phyloP scores from a whole-genome alignment of 1,140 invertebrate genomes.

The Apis florea region DNA sequence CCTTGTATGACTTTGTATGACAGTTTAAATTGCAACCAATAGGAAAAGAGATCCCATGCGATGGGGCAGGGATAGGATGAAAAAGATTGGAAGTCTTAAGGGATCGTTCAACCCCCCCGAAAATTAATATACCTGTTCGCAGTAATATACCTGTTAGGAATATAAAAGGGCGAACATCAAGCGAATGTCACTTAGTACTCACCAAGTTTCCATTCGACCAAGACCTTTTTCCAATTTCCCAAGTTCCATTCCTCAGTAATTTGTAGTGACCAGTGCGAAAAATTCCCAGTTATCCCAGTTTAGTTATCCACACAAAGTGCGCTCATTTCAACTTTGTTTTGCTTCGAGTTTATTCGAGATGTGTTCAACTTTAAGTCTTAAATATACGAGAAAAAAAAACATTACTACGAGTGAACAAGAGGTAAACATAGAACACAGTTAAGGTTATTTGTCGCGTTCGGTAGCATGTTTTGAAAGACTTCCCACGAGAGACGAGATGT shows the following conservation, averaged over 20 bases:
- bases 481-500: background rate
- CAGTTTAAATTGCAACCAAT: too few species aligned
- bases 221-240: background rate
- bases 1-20: too few species aligned
- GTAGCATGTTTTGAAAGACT: background rate
- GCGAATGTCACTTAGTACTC: background rate
- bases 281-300: background rate
- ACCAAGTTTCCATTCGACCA: too few species aligned
- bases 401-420: background rate
- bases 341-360: background rate
- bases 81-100: too few species aligned
- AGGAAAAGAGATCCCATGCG: too few species aligned
- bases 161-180: background rate
- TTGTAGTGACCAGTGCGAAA: too few species aligned
- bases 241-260: too few species aligned
- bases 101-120: too few species aligned
- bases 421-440: background rate
- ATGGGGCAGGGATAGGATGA: too few species aligned
- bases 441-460: background rate
- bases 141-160: conserved; percentile 7
- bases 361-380: background rate
- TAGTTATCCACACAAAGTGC: background rate
- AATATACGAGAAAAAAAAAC: background rate
- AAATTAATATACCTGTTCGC: too few species aligned
- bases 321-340: background rate